A percentile compares a stretch with the other conserved stretches of the same genome.
phyloP scores from a whole-genome alignment of 2,113 vertebrate species.

The Dicaeum eximium region DNA sequence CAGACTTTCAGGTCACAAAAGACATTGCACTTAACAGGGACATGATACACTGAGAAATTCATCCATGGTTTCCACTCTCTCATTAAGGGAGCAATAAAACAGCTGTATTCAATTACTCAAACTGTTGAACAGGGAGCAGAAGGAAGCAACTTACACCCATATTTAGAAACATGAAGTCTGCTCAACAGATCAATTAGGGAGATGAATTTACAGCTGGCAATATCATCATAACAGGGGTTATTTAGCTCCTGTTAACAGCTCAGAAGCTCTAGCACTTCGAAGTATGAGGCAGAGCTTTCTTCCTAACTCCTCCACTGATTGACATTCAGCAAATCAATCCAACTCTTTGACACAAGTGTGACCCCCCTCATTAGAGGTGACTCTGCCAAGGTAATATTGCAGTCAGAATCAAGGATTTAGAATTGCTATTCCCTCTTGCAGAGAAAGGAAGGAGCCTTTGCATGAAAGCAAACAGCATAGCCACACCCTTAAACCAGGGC shows the following conservation, averaged over 20 bases:
- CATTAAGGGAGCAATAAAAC: constrained; percentile 17
- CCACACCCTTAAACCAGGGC: not conserved
- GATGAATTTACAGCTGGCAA: not conserved
- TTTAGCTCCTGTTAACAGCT: not conserved
- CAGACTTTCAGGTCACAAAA: not conserved
- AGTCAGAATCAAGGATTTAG: not conserved
- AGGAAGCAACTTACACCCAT: not conserved
- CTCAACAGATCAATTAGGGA: not conserved
- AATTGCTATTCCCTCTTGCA: not conserved
- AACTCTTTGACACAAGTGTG: not conserved
- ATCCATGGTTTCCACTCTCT: not conserved
- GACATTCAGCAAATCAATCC: not conserved
- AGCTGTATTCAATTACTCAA: constrained; percentile 21
- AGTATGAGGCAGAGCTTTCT: not conserved
- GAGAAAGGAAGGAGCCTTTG: not conserved
- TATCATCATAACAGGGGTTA: not conserved
- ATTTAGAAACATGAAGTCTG: not conserved
- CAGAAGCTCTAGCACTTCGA: not conserved
- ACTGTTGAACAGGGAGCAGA: constrained; percentile 2
- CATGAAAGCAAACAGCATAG: not conserved
- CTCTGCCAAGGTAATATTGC: not conserved
- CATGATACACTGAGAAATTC: not conserved
- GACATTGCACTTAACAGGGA: not conserved
- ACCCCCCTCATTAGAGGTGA: not conserved
- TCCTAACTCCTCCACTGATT: not conserved